Percentiles rank a stretch among this genome's conserved stretches.
Evolutionary conservation across 2,888 invertebrate species (phyloP).

Genomic region (Mythimna vitellina): DNA sequence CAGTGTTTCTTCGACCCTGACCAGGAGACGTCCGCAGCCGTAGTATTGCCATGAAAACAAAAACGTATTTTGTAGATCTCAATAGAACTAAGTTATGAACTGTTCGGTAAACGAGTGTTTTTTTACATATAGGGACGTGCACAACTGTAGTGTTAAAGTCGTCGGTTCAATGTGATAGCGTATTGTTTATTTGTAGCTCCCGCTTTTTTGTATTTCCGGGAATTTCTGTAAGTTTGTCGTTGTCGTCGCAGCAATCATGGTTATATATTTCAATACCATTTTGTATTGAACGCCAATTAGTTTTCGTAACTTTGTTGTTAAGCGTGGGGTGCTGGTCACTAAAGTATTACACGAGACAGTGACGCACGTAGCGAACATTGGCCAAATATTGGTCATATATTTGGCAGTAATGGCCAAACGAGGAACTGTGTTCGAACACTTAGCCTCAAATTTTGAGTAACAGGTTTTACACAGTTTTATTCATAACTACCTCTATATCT

Average conservation of each 20-base stretch:
- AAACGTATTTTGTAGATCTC: constrained; percentile 84
- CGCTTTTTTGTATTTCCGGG: constrained; percentile 27
- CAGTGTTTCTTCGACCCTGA: constrained; percentile 26
- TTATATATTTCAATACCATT: not conserved
- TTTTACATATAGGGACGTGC: constrained; percentile 59
- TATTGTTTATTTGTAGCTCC: constrained; percentile 57
- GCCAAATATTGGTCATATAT: too few species aligned
- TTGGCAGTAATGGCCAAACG: constrained; percentile 12
- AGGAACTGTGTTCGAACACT: constrained; percentile 39
- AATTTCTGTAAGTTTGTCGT: constrained; percentile 38
- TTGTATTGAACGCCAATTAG: not conserved
- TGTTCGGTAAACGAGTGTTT: constrained; percentile 66
- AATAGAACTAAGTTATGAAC: constrained; percentile 83
- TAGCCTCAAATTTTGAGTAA: constrained; percentile 63
- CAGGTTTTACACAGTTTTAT: constrained; percentile 69
- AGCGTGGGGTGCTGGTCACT: not conserved
- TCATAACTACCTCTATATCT: constrained; percentile 74
- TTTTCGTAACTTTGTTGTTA: not conserved
- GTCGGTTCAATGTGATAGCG: constrained; percentile 74
- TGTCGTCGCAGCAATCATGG: constrained; percentile 1
- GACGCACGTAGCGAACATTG: not conserved
- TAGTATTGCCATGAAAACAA: constrained; percentile 79
- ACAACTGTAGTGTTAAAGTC: constrained; percentile 59
- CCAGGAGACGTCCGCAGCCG: constrained; percentile 32
- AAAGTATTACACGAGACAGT: not conserved